Percentiles rank a stretch among this genome's conserved stretches.
Conservation (phyloP, 2,888 invertebrate species). For the Perdita meconis region DNA sequence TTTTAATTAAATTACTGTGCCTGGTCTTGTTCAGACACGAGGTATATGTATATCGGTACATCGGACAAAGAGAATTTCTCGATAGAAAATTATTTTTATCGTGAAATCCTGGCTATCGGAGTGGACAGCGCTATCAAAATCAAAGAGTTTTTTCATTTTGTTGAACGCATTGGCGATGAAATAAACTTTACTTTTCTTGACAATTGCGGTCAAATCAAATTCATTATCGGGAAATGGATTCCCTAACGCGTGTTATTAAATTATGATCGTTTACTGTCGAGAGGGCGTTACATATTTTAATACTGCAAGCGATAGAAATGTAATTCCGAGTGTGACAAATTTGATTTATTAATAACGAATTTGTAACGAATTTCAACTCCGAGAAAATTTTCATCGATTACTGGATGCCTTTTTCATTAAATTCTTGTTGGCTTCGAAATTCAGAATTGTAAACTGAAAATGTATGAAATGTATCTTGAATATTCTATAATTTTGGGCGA, state of each 20-base stretch:
- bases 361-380: too few relatives aligned
- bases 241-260: too few relatives aligned
- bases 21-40: neutral
- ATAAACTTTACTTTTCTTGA: constrained; percentile 21
- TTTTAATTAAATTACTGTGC: constrained; percentile 66
- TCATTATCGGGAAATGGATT: too few relatives aligned
- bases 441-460: neutral
- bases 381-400: too few relatives aligned
- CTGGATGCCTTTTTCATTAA: too few relatives aligned
- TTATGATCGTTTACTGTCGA: too few relatives aligned
- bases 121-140: constrained; percentile 38
- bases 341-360: too few relatives aligned
- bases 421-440: too few relatives aligned
- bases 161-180: constrained; percentile 16
- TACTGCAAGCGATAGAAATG: too few relatives aligned
- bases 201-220: neutral
- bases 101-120: neutral
- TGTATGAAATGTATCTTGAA: neutral
- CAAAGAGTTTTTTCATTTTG: constrained; percentile 62
- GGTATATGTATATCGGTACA: constrained; percentile 4
- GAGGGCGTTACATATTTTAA: too few relatives aligned
- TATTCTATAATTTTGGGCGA: neutral
- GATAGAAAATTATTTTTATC: constrained; percentile 52
- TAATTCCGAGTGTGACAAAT: too few relatives aligned
- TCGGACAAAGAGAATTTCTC: constrained; percentile 40